Base-by-base conservation (phyloP, 2,113 vertebrate species). In the Hirundichthys speculiger region DNA sequence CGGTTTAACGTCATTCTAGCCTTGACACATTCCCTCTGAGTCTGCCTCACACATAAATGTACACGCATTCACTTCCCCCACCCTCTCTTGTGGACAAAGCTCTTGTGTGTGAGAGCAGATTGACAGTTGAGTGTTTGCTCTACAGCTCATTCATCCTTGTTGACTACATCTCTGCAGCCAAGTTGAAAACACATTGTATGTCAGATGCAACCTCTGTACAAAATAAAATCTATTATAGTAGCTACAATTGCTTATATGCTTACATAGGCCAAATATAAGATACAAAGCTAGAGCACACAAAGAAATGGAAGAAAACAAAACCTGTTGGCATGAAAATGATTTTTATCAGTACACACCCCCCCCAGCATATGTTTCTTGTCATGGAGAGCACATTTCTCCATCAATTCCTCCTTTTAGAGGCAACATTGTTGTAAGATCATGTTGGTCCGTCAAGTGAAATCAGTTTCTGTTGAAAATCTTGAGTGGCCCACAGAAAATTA, bases 1-100 rank as follows among this genome's bases (percentile, higher is more conserved):
- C 90, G 82, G 86, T 92, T 90, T 91, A 93, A 94, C 89, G 90
- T 91, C 89, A 83, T 84, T 82, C 81, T 85, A 91, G 90, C 89
- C 90, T 92, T 91, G 84, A 91, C 91, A 84, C 73, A 78, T 85
- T 89, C 86, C 85, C 91, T 90, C 82, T 80, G 78, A 89, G 91
- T 88, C 52, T 48, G 67, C 77, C 79, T 78, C 72, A 69, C 75
- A 69, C 79, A 39, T 63, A 43, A 48, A 79, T 87, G 73, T 64
- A 50, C 50, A 79, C 48, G 48, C 38, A 53, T 38, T 27, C 22
- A 80, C 85, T 40, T 21, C 62, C 8, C 63, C 41, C 54, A 43
- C 73, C n/a, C 64, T 38, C 60, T 57, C 49, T 47, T 43, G 19
- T 75, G 77, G 73, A 84, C 76, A 84, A 79, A 75, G 79, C 82